phyloP scores from a whole-genome alignment of 2,888 invertebrate species.

The Palloptera scutellata region DNA sequence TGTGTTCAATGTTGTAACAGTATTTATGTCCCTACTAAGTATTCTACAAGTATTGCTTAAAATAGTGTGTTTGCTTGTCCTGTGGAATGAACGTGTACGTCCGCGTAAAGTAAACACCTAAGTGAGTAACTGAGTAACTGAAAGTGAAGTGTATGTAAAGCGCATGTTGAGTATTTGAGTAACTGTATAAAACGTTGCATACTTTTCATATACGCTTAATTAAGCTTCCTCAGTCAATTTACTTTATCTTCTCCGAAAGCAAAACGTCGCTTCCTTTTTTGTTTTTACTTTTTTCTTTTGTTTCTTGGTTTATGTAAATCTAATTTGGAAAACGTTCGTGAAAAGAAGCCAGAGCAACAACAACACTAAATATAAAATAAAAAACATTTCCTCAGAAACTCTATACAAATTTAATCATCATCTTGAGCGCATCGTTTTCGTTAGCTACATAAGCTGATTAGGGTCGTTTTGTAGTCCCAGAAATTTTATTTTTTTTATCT shows the following conservation, averaged over 20 bases:
- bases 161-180: too few species aligned
- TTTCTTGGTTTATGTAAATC: neutral
- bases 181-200: too few species aligned
- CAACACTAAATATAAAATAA: constrained; percentile 2
- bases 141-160: too few species aligned
- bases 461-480: constrained; percentile 38
- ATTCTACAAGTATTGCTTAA: too few species aligned
- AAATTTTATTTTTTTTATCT: constrained; percentile 22
- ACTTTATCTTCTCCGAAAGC: neutral
- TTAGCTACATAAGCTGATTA: constrained; percentile 50
- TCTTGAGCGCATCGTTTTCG: constrained; percentile 12
- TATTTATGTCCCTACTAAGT: too few species aligned
- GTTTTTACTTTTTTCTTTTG: neutral
- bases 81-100: neutral
- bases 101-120: too few species aligned
- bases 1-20: too few species aligned
- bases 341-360: constrained; percentile 31
- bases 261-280: neutral
- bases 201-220: too few species aligned
- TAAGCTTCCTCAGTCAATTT: neutral
- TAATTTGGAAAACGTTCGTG: constrained; percentile 40
- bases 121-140: too few species aligned
- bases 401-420: constrained; percentile 48
- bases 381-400: neutral
- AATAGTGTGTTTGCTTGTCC: too few species aligned